phyloP scores from a whole-genome alignment of 2,888 invertebrate species.

The Papilio demoleus region DNA sequence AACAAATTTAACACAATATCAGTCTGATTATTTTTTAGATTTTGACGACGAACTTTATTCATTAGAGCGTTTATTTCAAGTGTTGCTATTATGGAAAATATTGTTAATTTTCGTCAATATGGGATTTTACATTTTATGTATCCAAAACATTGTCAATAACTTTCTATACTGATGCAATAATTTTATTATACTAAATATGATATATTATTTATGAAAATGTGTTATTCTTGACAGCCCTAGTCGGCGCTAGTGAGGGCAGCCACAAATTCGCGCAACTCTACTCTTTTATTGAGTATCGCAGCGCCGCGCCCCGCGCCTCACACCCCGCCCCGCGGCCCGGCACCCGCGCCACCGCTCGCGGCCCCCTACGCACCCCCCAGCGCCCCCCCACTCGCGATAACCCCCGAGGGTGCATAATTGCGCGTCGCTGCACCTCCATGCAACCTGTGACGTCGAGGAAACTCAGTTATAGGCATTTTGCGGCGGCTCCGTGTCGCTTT shows the following conservation, averaged over 20 bases:
- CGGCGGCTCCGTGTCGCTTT: constrained; percentile 50
- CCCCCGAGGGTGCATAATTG: constrained; percentile 65
- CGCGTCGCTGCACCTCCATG: constrained; percentile 55
- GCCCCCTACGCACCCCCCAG: constrained; percentile 41
- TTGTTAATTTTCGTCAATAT: background rate
- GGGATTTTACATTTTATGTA: background rate
- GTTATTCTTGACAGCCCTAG: constrained; percentile 50
- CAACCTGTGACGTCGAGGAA: constrained; percentile 56
- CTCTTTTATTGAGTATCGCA: constrained; percentile 65
- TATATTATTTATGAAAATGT: background rate
- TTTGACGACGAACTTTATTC: background rate
- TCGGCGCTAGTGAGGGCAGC: constrained; percentile 51
- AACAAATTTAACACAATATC: no score
- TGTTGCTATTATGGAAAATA: no score
- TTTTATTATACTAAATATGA: no score
- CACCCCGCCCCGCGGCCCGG: constrained; percentile 42
- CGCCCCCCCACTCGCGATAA: constrained; percentile 43
- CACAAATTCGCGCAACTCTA: constrained; percentile 63
- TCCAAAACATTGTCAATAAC: background rate
- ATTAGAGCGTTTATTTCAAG: background rate
- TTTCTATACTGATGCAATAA: background rate
- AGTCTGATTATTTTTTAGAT: no score
- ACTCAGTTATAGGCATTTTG: constrained; percentile 66
- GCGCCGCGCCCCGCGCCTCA: constrained; percentile 46
- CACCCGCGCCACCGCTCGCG: constrained; percentile 36